Evolutionary conservation across 2,797 vertebrate species (phyloP), one percentile per base, ranked within the genome.

Genomic region (Thalassophryne amazonica): DNA sequence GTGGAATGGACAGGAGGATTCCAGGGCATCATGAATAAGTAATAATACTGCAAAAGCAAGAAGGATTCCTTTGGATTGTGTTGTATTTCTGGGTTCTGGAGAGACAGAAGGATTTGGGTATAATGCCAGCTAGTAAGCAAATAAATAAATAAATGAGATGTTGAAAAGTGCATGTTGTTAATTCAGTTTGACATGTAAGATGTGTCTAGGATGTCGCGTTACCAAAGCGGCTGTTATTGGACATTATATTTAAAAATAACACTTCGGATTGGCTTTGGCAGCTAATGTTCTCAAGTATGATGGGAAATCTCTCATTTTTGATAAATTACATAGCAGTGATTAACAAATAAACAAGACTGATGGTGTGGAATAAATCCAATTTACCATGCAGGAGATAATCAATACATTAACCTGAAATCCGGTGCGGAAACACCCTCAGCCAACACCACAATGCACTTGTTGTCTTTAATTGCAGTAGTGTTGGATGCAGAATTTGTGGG

Each of bases 401-500:
- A 75, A 90, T 89, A 79, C 76, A 86, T 89, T 86, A 87, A 91
- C 83, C 78, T 76, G 78, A 74, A 82, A 83, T 86, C 78, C 78
- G 73, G 60, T 55, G 81, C 78, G 86, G 81, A 88, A 87, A 74
- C 86, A 78, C 78, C 81, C 84, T 84, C 78, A 76, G 67, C 78
- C 56, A 57, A 77, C 78, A 52, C 66, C 78, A 83, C 81, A 76
- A 75, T 80, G 77, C 46, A 80, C 81, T 71, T 80, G 84, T 86
- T 86, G 79, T 76, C 77, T 88, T 86, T 90, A 91, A 91, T 91
- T 91, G 90, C 85, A 72, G 70, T 60, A 67, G 68, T 61, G 82
- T 64, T 76, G 79, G 70, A 76, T 82, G 80, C 63, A 53, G 68
- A 61, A 61, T 69, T 86, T 45, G 64, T 74, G 67, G 73, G 84